A percentile compares a stretch with the other conserved stretches of the same genome.
Evolutionary conservation across 2,113 vertebrate genomes (phyloP).

Genomic region (Morone saxatilis): DNA sequence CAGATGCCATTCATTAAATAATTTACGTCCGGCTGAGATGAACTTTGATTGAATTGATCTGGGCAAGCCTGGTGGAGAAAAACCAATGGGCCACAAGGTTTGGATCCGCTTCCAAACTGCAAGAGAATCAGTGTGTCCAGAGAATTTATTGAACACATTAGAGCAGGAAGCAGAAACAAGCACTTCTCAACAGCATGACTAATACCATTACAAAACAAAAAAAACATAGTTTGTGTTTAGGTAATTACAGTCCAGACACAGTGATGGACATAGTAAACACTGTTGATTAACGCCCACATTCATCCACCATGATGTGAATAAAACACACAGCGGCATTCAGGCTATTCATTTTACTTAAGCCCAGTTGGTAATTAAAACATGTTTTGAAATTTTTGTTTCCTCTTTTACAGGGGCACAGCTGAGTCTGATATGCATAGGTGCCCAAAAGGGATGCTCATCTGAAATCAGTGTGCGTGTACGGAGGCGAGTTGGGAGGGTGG

Average conservation of each 20-base stretch:
- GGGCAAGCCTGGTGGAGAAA: conserved; percentile 61
- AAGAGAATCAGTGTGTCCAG: conserved; percentile 44
- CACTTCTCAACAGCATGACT: conserved; percentile 58
- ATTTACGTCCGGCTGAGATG: conserved; percentile 79
- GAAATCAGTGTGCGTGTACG: not conserved
- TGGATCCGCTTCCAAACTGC: conserved; percentile 63
- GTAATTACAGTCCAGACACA: conserved; percentile 55
- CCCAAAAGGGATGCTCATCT: conserved; percentile 18
- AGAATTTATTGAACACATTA: conserved; percentile 78
- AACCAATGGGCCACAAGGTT: conserved; percentile 73
- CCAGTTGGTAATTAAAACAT: conserved; percentile 46
- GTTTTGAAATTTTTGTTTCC: conserved; percentile 23
- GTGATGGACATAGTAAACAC: conserved; percentile 58
- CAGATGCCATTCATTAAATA: conserved; percentile 81
- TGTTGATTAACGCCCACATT: conserved; percentile 42
- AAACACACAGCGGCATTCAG: conserved; percentile 29
- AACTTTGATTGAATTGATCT: conserved; percentile 85
- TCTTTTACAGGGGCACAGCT: conserved; percentile 12
- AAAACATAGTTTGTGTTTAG: conserved; percentile 58
- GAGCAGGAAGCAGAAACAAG: conserved; percentile 63
- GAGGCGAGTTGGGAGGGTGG: conserved; percentile 17
- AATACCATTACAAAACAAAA: conserved; percentile 61
- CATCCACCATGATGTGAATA: conserved; percentile 33
- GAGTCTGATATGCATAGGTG: conserved; percentile 26
- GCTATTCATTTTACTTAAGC: conserved; percentile 38